Base-by-base conservation (phyloP, 2,797 vertebrate genomes). In the Synaphobranchus kaupii region DNA sequence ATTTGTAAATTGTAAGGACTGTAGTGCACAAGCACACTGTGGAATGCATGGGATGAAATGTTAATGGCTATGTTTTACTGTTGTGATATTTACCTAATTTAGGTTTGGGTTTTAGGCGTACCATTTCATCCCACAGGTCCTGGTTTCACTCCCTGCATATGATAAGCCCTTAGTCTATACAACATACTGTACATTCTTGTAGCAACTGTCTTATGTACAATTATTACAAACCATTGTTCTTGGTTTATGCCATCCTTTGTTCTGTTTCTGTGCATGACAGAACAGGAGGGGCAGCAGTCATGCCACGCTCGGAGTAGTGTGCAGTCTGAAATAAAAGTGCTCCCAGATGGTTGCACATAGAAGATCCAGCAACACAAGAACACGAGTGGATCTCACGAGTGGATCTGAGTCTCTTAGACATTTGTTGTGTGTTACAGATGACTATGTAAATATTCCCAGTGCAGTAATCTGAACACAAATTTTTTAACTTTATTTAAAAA, bases 301-400 rank as follows among this genome's bases (percentile, higher is more conserved):
- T 83, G 52, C 50, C 52, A n/a, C 22, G 13, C n/a, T 83, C 82
- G 12, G 82, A 83, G 50, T 83, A 83, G 52, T 83, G 82, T 8
- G 82, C 82, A 50, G 82, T 83, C 82, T 83, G 82, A 56, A 9
- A 83, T 10, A 83, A 47, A 13, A 83, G 47, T 52, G 82, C 82
- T 52, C 20, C 82, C 20, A 63, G 13, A 22, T 63, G 58, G 58
- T 63, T 52, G 82, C n/a, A n/a, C n/a, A n/a, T n/a, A n/a, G n/a
- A n/a, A n/a, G n/a, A n/a, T n/a, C n/a, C n/a, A n/a, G n/a, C n/a
- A 15, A 52, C 50, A 54, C 82, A 83, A 15, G 82, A 83, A 22
- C 50, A 15, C 10, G 20, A 22, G 47, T 83, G 82, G n/a, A n/a
- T n/a, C 12, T 52, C 22, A 54, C n/a, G 22, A 83, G 47, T 28